A percentile compares a stretch with the other conserved stretches of the same genome.
phyloP scores from a whole-genome alignment of 2,888 invertebrate genomes.

The Mylabris sibirica region DNA sequence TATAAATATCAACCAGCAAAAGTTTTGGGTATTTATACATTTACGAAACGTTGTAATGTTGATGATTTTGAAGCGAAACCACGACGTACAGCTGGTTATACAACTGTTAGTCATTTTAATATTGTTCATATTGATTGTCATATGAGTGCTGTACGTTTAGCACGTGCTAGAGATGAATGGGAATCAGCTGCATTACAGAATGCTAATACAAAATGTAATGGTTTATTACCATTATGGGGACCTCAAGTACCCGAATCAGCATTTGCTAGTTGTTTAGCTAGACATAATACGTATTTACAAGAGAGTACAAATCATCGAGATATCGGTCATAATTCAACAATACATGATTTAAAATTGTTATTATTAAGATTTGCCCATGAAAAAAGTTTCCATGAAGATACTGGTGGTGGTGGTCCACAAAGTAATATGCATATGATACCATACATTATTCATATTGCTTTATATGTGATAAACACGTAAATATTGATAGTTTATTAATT shows the following conservation, averaged over 20 bases:
- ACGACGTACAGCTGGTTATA: conserved; percentile 74
- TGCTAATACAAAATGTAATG: conserved; percentile 97
- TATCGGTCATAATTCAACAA: conserved; percentile 80
- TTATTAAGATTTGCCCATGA: conserved; percentile 90
- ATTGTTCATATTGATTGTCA: conserved; percentile 98
- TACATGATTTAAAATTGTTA: conserved; percentile 92
- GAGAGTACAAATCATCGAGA: conserved; percentile 78
- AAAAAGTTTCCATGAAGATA: conserved; percentile 96
- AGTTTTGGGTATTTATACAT: conserved; percentile 96
- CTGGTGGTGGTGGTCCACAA: conserved; percentile 95
- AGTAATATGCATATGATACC: conserved; percentile 97
- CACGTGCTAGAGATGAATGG: conserved; percentile 87
- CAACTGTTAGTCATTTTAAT: conserved; percentile 97
- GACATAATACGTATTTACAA: conserved; percentile 87
- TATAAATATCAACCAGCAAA: conserved; percentile 95
- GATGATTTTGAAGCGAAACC: conserved; percentile 92
- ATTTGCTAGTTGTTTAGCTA: conserved; percentile 91
- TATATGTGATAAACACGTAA: conserved; percentile 91
- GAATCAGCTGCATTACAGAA: conserved; percentile 97
- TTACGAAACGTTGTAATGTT: conserved; percentile 92
- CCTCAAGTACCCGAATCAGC: conserved; percentile 92
- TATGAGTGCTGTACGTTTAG: conserved; percentile 87
- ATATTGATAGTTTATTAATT: conserved; percentile 50
- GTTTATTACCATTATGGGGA: conserved; percentile 95
- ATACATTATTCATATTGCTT: conserved; percentile 91